Percentiles rank a stretch among this genome's conserved stretches.
Conservation (phyloP, 2,888 invertebrate genomes). For the Plebejus anna region DNA sequence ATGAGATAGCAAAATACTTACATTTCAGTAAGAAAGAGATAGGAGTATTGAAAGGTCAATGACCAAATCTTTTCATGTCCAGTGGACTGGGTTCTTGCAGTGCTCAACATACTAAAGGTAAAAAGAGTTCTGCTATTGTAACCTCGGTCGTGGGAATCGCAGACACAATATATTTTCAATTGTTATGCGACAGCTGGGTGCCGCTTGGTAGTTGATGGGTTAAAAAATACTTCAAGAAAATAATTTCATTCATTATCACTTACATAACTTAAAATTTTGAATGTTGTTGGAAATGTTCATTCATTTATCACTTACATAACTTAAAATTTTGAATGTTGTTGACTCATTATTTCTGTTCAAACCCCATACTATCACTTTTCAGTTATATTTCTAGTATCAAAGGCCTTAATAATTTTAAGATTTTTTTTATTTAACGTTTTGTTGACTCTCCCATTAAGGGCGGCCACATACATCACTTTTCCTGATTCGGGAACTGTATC, state of each 20-base stretch:
- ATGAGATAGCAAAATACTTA: too few species aligned
- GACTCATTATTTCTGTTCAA: conserved; percentile 77
- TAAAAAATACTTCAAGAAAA: neutral
- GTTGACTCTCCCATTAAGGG: neutral
- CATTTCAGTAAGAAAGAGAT: too few species aligned
- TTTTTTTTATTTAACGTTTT: neutral
- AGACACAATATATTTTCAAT: too few species aligned
- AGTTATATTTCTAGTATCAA: conserved; percentile 49
- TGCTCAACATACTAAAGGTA: too few species aligned
- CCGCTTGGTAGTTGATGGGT: too few species aligned
- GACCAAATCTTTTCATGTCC: too few species aligned
- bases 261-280: neutral
- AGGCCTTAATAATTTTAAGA: neutral
- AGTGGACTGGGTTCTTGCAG: too few species aligned
- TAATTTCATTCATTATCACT: neutral
- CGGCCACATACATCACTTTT: too few species aligned
- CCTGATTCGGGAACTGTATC: too few species aligned
- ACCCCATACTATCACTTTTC: conserved; percentile 71
- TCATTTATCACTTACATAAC: neutral
- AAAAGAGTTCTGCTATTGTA: neutral
- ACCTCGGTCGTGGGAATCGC: too few species aligned
- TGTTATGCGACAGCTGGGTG: too few species aligned
- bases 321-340: conserved; percentile 39
- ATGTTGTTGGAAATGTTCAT: conserved; percentile 31
- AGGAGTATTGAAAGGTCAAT: too few species aligned